These are phyloP conservation scores for Hylaeus volcanicus DNA, from an alignment of 1,140 invertebrate genomes.

Conservation along the genomic window DNA sequence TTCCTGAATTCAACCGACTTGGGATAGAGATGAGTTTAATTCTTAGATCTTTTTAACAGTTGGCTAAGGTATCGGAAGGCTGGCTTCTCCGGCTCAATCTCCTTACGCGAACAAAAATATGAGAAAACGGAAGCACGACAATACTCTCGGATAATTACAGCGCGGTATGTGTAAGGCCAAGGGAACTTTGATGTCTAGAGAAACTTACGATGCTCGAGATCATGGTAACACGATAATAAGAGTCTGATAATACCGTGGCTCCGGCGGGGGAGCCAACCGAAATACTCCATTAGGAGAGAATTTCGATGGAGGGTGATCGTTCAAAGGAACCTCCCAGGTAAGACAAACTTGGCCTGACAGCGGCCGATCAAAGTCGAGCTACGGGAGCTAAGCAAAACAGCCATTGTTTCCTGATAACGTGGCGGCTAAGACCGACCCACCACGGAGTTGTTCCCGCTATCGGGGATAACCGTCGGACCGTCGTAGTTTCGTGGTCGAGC, in stretches of 20 bases:
- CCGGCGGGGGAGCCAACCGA: not conserved
- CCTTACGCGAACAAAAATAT: no score
- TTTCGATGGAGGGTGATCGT: constrained; percentile 58
- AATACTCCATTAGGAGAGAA: constrained; percentile 59
- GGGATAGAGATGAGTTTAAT: no score
- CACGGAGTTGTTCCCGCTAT: constrained; percentile 25
- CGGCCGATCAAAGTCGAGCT: constrained; percentile 57
- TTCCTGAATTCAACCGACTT: no score
- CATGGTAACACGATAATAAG: constrained; percentile 38
- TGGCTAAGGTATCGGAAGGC: no score
- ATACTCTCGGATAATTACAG: not conserved
- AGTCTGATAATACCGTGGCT: constrained; percentile 32
- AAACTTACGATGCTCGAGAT: constrained; percentile 7
- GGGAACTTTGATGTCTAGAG: not conserved
- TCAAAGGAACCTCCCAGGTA: constrained; percentile 53
- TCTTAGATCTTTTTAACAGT: no score
- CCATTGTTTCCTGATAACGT: constrained; percentile 64
- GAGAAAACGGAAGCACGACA: not conserved
- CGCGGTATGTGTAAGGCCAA: not conserved
- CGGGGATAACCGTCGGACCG: constrained; percentile 36
- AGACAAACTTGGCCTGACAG: constrained; percentile 58
- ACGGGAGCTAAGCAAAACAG: constrained; percentile 56
- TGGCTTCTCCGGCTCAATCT: no score
- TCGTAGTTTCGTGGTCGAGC: constrained; percentile 1
- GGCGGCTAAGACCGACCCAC: constrained; percentile 32